Percentiles rank a stretch among this genome's conserved stretches.
Evolutionary conservation across 2,113 vertebrate species (phyloP).

Genomic region (Numida meleagris): DNA sequence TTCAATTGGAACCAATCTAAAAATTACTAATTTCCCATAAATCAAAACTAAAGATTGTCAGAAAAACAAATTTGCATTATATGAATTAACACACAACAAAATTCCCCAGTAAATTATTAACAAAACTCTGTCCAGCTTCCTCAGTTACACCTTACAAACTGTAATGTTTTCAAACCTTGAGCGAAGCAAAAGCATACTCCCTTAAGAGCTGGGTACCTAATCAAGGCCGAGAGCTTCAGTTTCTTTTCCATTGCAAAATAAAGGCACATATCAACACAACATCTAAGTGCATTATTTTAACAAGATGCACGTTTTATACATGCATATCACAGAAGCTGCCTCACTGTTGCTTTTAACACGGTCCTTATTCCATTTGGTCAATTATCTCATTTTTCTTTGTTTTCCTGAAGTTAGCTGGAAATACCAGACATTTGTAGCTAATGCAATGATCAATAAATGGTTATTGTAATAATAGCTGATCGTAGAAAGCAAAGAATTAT

Average conservation of each 20-base stretch:
- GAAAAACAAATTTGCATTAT: constrained; percentile 47
- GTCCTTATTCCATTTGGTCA: background rate
- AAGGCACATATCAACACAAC: background rate
- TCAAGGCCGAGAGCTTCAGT: background rate
- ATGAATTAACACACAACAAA: constrained; percentile 58
- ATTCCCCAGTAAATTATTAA: constrained; percentile 56
- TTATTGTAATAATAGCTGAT: background rate
- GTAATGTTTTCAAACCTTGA: constrained; percentile 17
- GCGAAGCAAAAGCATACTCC: background rate
- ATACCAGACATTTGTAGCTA: background rate
- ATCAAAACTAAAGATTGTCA: constrained; percentile 37
- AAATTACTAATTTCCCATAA: constrained; percentile 42
- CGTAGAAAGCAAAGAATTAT: background rate
- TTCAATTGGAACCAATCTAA: constrained; percentile 17
- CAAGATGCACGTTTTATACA: background rate
- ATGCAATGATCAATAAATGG: background rate
- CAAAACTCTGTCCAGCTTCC: background rate
- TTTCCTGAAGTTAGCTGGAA: background rate
- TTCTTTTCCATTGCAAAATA: background rate
- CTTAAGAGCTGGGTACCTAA: background rate
- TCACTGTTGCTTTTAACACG: background rate
- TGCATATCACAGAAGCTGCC: background rate
- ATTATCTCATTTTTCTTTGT: background rate
- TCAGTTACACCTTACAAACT: background rate
- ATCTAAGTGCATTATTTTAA: background rate